Conservation (phyloP, 2,888 invertebrate genomes). For the Scrobipalpa costella region DNA sequence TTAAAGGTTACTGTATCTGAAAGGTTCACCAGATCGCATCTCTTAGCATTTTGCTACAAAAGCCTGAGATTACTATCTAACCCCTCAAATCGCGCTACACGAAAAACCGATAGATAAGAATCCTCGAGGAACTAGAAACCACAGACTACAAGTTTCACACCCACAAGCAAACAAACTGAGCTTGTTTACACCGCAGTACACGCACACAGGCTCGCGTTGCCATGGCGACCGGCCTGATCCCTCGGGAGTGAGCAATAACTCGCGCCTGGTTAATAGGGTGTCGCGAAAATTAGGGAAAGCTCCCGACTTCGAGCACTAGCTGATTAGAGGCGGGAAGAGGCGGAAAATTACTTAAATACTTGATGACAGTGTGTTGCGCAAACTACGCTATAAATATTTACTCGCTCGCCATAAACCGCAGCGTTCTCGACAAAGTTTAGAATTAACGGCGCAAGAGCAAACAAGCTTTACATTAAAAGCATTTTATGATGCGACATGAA, state of each 20-base stretch:
- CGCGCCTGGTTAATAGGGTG: constrained; percentile 69
- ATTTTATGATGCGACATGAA: constrained; percentile 57
- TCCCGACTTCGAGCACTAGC: constrained; percentile 61
- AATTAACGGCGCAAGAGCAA: constrained; percentile 64
- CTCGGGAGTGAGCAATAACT: constrained; percentile 66
- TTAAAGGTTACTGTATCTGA: not conserved
- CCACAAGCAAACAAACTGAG: constrained; percentile 51
- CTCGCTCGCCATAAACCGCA: constrained; percentile 51
- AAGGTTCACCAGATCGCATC: not conserved
- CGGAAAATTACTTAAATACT: constrained; percentile 72
- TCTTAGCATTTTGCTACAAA: constrained; percentile 9
- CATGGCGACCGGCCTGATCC: constrained; percentile 58
- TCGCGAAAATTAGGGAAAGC: constrained; percentile 72
- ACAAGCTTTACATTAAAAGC: constrained; percentile 66
- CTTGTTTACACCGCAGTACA: constrained; percentile 38
- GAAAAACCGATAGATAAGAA: constrained; percentile 62
- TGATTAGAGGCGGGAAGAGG: constrained; percentile 65
- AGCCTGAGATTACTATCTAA: constrained; percentile 12
- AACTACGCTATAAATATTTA: constrained; percentile 57
- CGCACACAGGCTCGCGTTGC: constrained; percentile 57
- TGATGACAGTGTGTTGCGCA: constrained; percentile 49
- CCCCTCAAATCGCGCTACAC: constrained; percentile 29
- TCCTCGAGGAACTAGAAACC: constrained; percentile 63
- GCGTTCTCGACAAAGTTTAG: constrained; percentile 58
- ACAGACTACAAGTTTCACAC: constrained; percentile 49